Percentiles rank a stretch among this genome's conserved stretches.
These are phyloP conservation scores for Halictus quadricinctus DNA, from an alignment of 2,888 invertebrate species.

Conservation along the genomic window DNA sequence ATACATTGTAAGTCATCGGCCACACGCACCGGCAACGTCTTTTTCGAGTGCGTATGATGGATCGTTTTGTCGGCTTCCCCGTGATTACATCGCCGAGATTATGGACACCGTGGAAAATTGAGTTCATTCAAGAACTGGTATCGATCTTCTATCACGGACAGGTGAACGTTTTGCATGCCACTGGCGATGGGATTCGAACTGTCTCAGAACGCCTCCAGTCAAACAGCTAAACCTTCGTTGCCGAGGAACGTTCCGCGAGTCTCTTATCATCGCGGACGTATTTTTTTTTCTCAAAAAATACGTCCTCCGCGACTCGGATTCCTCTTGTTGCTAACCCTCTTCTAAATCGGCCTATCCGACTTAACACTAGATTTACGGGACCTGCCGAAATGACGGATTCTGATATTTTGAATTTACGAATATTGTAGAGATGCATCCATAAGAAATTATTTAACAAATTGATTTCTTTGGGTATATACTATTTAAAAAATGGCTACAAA, in stretches of 20 bases:
- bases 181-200: background rate
- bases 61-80: slow-evolving; percentile 40
- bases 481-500: no score
- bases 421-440: no score
- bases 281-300: no score
- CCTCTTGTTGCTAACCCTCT: no score
- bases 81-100: slow-evolving; percentile 35
- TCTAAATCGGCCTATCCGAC: no score
- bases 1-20: slow-evolving; percentile 17
- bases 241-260: background rate
- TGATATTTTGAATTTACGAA: no score
- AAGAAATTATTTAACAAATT: no score
- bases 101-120: slow-evolving; percentile 47
- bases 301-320: no score
- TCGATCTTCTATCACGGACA: slow-evolving; percentile 47
- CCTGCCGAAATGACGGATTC: no score
- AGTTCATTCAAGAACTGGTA: slow-evolving; percentile 39
- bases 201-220: background rate
- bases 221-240: background rate
- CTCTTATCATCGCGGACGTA: background rate
- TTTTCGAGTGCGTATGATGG: slow-evolving; percentile 38
- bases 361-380: no score
- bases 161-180: slow-evolving; percentile 27
- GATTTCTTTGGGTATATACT: no score
- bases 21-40: background rate